Percentiles rank a stretch among this genome's conserved stretches.
These are phyloP conservation scores for Polyodon spathula DNA, from an alignment of 2,113 vertebrate genomes.

Conservation along the genomic window DNA sequence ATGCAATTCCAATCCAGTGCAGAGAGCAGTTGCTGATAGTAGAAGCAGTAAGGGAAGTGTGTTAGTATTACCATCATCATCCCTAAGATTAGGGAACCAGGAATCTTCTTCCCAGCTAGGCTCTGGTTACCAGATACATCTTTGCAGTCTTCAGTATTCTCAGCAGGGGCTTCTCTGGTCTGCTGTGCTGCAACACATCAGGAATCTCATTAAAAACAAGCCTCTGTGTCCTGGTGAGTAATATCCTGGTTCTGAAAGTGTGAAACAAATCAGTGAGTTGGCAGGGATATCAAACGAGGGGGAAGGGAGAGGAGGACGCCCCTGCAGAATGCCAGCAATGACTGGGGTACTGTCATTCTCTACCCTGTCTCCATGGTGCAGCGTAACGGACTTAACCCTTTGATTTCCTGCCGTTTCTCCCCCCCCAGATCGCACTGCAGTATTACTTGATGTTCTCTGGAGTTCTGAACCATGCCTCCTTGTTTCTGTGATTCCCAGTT, in stretches of 20 bases:
- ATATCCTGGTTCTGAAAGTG: background rate
- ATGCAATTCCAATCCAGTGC: no score
- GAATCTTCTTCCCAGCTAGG: no score
- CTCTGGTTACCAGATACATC: background rate
- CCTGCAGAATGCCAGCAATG: background rate
- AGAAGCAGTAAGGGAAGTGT: no score
- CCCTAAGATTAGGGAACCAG: no score
- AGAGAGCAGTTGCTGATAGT: no score
- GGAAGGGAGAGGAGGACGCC: no score
- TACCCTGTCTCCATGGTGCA: background rate
- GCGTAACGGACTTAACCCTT: background rate
- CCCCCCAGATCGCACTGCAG: no score
- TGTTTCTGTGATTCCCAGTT: no score
- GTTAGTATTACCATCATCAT: no score
- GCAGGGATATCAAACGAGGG: background rate
- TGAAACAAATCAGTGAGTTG: constrained; percentile 1
- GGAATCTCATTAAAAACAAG: constrained; percentile 1
- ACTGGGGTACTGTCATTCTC: background rate
- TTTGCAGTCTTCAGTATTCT: background rate
- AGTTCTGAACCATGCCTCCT: no score
- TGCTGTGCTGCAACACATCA: background rate
- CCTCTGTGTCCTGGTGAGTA: background rate
- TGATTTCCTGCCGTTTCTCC: background rate
- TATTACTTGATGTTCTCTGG: no score
- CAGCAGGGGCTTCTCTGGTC: background rate